These are phyloP conservation scores for Temnopleurus reevesii DNA, from an alignment of 53 echinoderm and acorn worm genomes.

Conservation along the genomic window DNA sequence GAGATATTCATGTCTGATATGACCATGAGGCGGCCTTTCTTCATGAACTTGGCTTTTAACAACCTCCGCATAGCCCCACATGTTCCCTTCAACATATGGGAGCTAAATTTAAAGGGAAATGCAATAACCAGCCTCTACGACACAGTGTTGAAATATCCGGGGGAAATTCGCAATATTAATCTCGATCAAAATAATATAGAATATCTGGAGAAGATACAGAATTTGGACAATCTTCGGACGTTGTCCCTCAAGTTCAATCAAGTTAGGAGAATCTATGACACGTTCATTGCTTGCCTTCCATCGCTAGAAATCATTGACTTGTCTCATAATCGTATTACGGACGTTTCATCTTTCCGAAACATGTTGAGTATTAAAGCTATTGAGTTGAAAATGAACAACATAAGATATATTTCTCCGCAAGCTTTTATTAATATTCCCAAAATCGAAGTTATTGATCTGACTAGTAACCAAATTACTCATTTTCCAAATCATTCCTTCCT, in stretches of 20 bases:
- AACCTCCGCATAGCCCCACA: not conserved
- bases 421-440: too few relatives aligned
- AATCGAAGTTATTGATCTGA: too few relatives aligned
- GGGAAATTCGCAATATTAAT: not conserved
- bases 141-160: not conserved
- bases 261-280: not conserved
- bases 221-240: not conserved
- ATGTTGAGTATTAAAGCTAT: too few relatives aligned
- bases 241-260: not conserved
- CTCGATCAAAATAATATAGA: not conserved
- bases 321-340: too few relatives aligned
- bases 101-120: not conserved
- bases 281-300: not conserved
- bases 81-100: not conserved
- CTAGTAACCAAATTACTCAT: too few relatives aligned
- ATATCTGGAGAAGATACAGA: not conserved
- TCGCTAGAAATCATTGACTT: too few relatives aligned
- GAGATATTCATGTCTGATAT: not conserved
- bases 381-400: too few relatives aligned
- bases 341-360: too few relatives aligned
- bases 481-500: too few relatives aligned
- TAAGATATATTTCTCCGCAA: too few relatives aligned
- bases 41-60: not conserved
- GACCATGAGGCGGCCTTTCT: not conserved
- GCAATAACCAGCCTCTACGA: not conserved